These are phyloP conservation scores for Streptopelia turtur DNA, from an alignment of 2,797 vertebrate species.

Conservation along the genomic window DNA sequence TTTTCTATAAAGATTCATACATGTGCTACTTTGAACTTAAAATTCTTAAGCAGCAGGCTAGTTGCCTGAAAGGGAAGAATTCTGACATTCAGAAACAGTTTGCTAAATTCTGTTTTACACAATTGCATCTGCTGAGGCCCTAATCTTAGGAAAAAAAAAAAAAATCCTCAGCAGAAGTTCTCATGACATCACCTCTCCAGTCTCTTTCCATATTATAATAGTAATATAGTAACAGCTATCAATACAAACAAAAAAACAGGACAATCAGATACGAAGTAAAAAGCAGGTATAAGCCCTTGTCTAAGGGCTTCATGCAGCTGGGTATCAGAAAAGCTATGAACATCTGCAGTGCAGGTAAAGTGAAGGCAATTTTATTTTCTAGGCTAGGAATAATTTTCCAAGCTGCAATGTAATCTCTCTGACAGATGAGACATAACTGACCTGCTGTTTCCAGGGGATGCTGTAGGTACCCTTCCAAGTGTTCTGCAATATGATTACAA, in stretches of 20 bases:
- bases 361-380: not conserved
- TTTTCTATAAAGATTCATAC: not conserved
- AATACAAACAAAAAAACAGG: not conserved
- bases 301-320: not conserved
- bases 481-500: conserved; percentile 77
- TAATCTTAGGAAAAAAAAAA: not conserved
- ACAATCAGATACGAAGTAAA: not conserved
- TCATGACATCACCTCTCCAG: not conserved
- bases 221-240: not conserved
- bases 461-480: conserved; percentile 76
- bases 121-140: not conserved
- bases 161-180: not conserved
- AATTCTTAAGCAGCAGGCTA: not conserved
- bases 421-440: not conserved
- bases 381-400: not conserved
- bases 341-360: not conserved
- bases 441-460: conserved; percentile 34
- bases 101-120: not conserved
- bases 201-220: not conserved
- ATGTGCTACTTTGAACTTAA: not conserved
- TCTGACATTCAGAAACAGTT: not conserved
- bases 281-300: not conserved
- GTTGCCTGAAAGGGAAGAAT: not conserved
- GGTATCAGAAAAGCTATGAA: not conserved
- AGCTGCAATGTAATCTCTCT: not conserved